Conservation (phyloP, 2,113 vertebrate genomes). For the Myotis yumanensis region DNA sequence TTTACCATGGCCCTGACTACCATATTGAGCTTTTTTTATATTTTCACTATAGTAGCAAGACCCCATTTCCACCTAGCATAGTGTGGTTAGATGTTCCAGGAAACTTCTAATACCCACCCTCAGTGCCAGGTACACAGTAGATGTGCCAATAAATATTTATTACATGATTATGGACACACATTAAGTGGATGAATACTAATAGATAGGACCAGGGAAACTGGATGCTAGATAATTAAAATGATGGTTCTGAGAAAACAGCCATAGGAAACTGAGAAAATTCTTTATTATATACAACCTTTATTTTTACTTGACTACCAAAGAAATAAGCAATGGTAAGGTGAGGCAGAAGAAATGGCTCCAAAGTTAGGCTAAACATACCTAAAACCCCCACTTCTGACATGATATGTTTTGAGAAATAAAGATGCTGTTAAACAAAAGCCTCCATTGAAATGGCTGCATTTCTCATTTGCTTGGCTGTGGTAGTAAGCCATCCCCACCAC, state of each 20-base stretch:
- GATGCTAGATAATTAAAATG: background rate
- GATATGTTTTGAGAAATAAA: background rate
- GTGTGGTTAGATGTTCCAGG: background rate
- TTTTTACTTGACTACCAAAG: background rate
- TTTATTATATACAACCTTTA: background rate
- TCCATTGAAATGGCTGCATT: background rate
- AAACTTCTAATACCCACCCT: background rate
- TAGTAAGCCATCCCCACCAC: background rate
- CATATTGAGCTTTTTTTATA: background rate
- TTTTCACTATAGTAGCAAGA: background rate
- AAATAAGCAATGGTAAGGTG: background rate
- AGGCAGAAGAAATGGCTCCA: background rate
- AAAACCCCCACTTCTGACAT: background rate
- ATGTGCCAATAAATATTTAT: background rate
- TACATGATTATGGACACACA: background rate
- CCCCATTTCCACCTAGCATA: background rate
- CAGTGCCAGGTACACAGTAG: background rate
- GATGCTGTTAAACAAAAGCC: background rate
- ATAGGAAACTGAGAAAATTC: background rate
- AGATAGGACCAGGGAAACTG: background rate
- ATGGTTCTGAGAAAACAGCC: conserved; percentile 15
- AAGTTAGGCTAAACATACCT: background rate
- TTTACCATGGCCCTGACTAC: background rate
- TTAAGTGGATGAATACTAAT: background rate
- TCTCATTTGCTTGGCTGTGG: background rate